Conservation (phyloP, 2,888 invertebrate species). For the Mongoloraphidia duomilia region DNA sequence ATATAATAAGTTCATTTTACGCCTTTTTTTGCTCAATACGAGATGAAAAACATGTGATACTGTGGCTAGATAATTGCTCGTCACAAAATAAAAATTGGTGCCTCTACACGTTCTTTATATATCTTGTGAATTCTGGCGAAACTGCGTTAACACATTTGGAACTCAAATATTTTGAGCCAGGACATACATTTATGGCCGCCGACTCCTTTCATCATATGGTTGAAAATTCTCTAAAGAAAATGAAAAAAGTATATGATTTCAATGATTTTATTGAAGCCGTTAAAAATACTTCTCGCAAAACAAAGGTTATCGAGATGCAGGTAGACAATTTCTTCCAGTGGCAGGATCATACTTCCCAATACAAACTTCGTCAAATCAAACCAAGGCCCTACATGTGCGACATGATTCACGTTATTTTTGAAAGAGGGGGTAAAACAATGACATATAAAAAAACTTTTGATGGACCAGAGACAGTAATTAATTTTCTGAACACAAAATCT, state of each 20-base stretch:
- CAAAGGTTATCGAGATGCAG: slow-evolving; percentile 9
- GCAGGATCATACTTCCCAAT: slow-evolving; percentile 8
- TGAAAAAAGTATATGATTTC: slow-evolving; percentile 10
- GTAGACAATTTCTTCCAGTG: slow-evolving; percentile 9
- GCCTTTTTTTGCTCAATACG: no score
- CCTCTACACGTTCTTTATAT: no score
- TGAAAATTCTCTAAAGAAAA: slow-evolving; percentile 9
- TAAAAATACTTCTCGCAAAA: slow-evolving; percentile 9
- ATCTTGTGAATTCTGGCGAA: no score
- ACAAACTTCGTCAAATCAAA: background rate
- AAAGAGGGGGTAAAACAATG: no score
- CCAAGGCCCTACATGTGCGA: background rate
- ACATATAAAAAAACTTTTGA: no score
- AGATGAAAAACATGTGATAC: no score
- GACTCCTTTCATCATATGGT: slow-evolving; percentile 1
- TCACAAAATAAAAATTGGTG: no score
- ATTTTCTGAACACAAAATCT: no score
- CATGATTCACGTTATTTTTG: no score
- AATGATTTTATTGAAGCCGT: slow-evolving; percentile 9
- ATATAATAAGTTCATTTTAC: no score
- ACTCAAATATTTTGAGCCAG: slow-evolving; percentile 14
- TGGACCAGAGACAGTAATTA: no score
- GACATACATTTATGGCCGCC: slow-evolving; percentile 5
- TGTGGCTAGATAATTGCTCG: no score
- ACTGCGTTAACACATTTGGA: background rate